phyloP scores from a whole-genome alignment of 2,797 vertebrate genomes.

The Scolopax rusticola region DNA sequence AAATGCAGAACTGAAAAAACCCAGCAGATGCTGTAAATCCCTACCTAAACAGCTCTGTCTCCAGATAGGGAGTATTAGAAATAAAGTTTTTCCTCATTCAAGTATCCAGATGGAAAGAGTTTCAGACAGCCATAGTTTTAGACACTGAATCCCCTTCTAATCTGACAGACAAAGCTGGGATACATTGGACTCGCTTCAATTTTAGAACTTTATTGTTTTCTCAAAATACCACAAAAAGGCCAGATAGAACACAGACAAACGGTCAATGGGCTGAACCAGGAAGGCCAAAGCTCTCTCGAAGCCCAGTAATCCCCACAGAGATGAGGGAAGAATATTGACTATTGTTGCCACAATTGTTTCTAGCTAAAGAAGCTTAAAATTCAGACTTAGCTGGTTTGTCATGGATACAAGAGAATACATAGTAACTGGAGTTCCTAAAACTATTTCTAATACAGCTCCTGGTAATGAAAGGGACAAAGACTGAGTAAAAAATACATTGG shows the following conservation, averaged over 20 bases:
- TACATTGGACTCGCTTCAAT: neutral
- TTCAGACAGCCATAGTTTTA: neutral
- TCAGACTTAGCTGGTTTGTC: neutral
- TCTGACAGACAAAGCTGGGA: neutral
- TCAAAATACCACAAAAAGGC: neutral
- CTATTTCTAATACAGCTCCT: neutral
- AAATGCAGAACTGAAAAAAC: conserved; percentile 15
- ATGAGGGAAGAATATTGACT: neutral
- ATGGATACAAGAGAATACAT: neutral
- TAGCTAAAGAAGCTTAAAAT: neutral
- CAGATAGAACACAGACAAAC: neutral
- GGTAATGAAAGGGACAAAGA: neutral
- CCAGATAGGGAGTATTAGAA: neutral
- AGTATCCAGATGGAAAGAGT: neutral
- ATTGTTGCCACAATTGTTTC: neutral
- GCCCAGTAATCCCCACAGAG: neutral
- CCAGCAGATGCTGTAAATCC: neutral
- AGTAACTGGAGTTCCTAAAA: neutral
- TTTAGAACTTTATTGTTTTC: neutral
- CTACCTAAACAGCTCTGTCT: neutral
- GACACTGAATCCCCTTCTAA: neutral
- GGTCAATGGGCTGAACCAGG: neutral
- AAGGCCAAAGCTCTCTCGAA: neutral
- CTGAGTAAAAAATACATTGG: neutral
- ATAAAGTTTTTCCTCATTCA: neutral